Conservation (phyloP, 2,888 invertebrate genomes). For the Caenorhabditis sinica region DNA sequence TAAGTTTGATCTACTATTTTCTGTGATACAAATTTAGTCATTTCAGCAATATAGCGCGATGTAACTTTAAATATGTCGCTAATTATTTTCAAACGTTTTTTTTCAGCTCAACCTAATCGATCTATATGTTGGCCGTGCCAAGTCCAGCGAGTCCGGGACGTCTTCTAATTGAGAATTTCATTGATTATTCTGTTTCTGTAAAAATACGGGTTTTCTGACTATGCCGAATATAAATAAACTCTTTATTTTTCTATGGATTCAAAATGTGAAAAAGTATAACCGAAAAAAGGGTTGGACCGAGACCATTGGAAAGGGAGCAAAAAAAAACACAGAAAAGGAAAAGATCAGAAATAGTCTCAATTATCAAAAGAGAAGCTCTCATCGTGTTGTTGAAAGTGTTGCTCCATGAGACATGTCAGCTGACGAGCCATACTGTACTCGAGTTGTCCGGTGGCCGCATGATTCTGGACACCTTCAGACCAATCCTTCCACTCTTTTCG, state of each 20-base stretch:
- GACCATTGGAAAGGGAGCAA: too few relatives aligned
- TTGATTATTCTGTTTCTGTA: background rate
- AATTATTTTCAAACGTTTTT: slow-evolving; percentile 1
- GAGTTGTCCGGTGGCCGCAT: background rate
- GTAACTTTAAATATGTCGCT: too few relatives aligned
- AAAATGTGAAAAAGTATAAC: too few relatives aligned
- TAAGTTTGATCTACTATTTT: too few relatives aligned
- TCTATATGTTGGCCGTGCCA: slow-evolving; percentile 58
- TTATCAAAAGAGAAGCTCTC: too few relatives aligned
- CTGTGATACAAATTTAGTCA: too few relatives aligned
- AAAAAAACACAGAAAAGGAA: too few relatives aligned
- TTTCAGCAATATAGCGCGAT: too few relatives aligned
- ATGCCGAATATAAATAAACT: background rate
- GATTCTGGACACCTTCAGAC: background rate
- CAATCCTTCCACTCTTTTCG: slow-evolving; percentile 19
- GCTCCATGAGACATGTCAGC: background rate
- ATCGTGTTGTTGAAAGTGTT: background rate
- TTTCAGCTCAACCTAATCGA: slow-evolving; percentile 63
- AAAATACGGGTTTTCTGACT: background rate
- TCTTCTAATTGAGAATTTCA: slow-evolving; percentile 38
- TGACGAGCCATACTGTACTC: slow-evolving; percentile 8
- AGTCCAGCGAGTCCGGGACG: slow-evolving; percentile 57
- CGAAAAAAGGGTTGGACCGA: too few relatives aligned
- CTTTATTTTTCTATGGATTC: too few relatives aligned
- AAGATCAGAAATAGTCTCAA: too few relatives aligned